These are phyloP conservation scores for Xestia sexstrigata DNA, from an alignment of 2,888 invertebrate species.

Conservation along the genomic window DNA sequence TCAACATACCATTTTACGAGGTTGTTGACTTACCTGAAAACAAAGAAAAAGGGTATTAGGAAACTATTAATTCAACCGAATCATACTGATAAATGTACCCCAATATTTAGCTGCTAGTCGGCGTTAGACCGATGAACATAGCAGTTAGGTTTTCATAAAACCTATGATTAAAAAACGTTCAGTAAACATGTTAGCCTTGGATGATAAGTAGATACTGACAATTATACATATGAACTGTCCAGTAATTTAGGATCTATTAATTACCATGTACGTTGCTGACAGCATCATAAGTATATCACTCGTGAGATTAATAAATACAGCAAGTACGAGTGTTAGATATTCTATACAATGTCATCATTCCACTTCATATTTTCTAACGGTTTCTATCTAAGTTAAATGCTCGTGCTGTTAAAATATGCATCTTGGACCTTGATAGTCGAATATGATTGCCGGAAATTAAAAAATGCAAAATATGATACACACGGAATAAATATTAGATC, in stretches of 20 bases:
- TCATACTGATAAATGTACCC: not conserved
- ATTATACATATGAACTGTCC: slow-evolving; percentile 23
- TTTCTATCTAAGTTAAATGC: not conserved
- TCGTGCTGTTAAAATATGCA: not conserved
- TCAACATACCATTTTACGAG: slow-evolving; percentile 29
- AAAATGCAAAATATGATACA: slow-evolving; percentile 1
- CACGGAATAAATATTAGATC: too few relatives aligned
- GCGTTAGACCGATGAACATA: slow-evolving; percentile 1
- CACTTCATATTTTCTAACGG: not conserved
- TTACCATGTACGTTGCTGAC: slow-evolving; percentile 8
- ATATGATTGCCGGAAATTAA: not conserved
- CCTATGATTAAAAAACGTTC: slow-evolving; percentile 33
- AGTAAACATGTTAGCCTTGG: slow-evolving; percentile 36
- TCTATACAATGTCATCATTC: not conserved
- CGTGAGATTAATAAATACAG: slow-evolving; percentile 12
- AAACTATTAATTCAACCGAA: not conserved
- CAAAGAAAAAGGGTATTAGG: slow-evolving; percentile 2
- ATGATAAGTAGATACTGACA: slow-evolving; percentile 25
- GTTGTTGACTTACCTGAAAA: slow-evolving; percentile 56
- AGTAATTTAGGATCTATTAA: slow-evolving; percentile 30
- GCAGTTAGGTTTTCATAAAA: slow-evolving; percentile 11
- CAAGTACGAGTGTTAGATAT: slow-evolving; percentile 1
- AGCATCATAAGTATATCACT: slow-evolving; percentile 6
- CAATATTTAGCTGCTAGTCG: not conserved
- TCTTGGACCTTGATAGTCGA: not conserved